phyloP scores from a whole-genome alignment of 1,140 invertebrate species.

The Plectus sambesii region DNA sequence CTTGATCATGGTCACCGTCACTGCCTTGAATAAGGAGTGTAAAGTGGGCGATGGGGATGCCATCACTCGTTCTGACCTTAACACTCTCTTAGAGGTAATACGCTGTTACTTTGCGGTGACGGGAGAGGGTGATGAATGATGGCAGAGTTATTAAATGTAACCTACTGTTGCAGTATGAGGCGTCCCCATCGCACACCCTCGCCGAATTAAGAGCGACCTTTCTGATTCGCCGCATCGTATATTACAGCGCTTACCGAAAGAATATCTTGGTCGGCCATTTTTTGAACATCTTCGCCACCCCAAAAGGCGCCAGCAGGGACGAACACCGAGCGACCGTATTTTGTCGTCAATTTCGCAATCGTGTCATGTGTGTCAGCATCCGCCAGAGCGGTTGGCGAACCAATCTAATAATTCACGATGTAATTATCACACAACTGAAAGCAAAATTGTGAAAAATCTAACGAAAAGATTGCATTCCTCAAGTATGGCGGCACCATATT shows the following conservation, averaged over 20 bases:
- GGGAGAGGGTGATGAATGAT: no score
- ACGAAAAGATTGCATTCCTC: constrained; percentile 51
- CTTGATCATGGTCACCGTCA: constrained; percentile 56
- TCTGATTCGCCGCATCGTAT: no score
- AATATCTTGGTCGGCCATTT: constrained; percentile 55
- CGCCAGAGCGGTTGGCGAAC: constrained; percentile 54
- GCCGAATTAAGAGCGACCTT: no score
- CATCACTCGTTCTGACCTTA: neutral
- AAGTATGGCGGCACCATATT: constrained; percentile 51
- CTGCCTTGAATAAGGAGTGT: constrained; percentile 48
- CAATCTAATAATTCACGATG: constrained; percentile 45
- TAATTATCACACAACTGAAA: constrained; percentile 5
- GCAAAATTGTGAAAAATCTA: constrained; percentile 19
- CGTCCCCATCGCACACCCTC: no score
- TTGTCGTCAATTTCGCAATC: constrained; percentile 37
- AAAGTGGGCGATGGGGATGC: constrained; percentile 3
- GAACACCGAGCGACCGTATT: constrained; percentile 47
- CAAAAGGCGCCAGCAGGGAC: constrained; percentile 56
- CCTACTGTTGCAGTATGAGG: no score
- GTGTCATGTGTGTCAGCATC: constrained; percentile 45
- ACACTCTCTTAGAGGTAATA: no score
- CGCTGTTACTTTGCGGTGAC: no score
- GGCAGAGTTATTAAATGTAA: no score
- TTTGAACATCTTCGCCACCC: constrained; percentile 56
- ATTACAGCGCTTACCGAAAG: constrained; percentile 47